Evolutionary conservation across 2,797 vertebrate species (phyloP).

Genomic region (Poecilia picta): DNA sequence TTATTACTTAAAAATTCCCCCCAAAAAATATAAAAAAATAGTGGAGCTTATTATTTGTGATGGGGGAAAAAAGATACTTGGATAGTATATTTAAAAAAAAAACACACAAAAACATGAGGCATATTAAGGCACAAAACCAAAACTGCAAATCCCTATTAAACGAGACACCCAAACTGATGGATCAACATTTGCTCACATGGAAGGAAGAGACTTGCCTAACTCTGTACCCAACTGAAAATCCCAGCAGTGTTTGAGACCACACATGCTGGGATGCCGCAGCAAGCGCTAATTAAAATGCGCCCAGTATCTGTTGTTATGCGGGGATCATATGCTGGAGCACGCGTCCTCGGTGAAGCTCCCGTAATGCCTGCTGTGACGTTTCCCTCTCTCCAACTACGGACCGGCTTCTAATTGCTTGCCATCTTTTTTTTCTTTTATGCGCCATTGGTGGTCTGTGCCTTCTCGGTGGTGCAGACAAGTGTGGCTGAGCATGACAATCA

Average conservation of each 20-base stretch:
- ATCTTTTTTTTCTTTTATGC: conserved; percentile 60
- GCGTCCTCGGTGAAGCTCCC: conserved; percentile 68
- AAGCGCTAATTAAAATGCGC: conserved; percentile 74
- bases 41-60: conserved; percentile 15
- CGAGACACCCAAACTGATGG: conserved; percentile 40
- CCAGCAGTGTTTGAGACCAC: conserved; percentile 53
- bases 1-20: conserved; percentile 34
- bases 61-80: not conserved
- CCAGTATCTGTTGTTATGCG: conserved; percentile 68
- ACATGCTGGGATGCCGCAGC: conserved; percentile 58
- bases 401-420: conserved; percentile 73
- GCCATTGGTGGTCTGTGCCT: conserved; percentile 50
- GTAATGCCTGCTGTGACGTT: conserved; percentile 72
- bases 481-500: conserved; percentile 76
- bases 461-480: conserved; percentile 63
- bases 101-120: conserved; percentile 27
- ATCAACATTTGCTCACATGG: conserved; percentile 63
- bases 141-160: conserved; percentile 28
- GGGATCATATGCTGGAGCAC: conserved; percentile 76
- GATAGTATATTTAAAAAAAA: not conserved
- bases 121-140: conserved; percentile 30
- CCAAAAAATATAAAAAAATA: not conserved
- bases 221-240: conserved; percentile 60
- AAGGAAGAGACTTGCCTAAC: conserved; percentile 43
- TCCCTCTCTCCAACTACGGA: conserved; percentile 54